These are phyloP conservation scores for Chloroceryle amazona DNA, from an alignment of 2,797 vertebrate genomes.

Conservation along the genomic window DNA sequence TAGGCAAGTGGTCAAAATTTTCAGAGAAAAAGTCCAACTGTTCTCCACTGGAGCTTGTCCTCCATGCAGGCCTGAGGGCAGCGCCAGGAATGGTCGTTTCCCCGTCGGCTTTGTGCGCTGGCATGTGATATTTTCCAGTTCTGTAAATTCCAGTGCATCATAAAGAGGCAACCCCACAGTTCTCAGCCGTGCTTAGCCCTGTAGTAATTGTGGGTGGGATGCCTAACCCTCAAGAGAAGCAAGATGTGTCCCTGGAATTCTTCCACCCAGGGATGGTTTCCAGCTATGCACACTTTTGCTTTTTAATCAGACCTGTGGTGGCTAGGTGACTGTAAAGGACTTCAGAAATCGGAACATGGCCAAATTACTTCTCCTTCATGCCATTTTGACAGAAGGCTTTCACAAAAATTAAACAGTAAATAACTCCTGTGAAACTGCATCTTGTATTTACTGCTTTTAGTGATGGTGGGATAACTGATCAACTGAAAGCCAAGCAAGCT, in stretches of 20 bases:
- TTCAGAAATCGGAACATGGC: background rate
- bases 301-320: conserved; percentile 64
- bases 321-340: conserved; percentile 63
- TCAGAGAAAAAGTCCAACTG: background rate
- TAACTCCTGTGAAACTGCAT: conserved; percentile 46
- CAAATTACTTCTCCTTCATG: conserved; percentile 33
- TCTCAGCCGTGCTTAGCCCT: background rate
- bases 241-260: conserved; percentile 21
- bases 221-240: background rate
- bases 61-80: background rate
- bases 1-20: conserved; percentile 37
- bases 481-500: background rate
- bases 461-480: background rate
- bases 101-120: accelerated
- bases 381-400: conserved; percentile 63
- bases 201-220: background rate
- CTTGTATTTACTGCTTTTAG: conserved; percentile 37
- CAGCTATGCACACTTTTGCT: conserved; percentile 41
- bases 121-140: background rate
- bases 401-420: conserved; percentile 54
- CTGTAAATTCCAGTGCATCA: background rate
- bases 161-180: background rate
- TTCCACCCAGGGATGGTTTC: conserved; percentile 60
- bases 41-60: background rate
- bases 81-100: background rate